Percentiles rank a stretch among this genome's conserved stretches.
phyloP scores from a whole-genome alignment of 2,888 invertebrate species.

The Netelia fuscicornis region DNA sequence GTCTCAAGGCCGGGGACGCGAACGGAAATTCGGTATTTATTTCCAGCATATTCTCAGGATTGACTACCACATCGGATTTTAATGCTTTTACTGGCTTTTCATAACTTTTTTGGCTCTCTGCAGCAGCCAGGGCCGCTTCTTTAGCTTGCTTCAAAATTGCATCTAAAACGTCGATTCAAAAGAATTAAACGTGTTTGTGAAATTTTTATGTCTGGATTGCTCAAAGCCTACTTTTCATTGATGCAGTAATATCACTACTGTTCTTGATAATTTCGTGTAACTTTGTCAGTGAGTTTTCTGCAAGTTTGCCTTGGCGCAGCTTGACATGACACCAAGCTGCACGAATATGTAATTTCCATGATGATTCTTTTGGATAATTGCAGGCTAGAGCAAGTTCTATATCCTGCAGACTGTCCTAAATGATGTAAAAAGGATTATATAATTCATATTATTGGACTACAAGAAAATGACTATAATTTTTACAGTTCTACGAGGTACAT shows the following conservation, averaged over 20 bases:
- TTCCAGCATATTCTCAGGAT: constrained; percentile 85
- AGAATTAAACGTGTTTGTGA: not conserved
- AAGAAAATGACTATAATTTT: not conserved
- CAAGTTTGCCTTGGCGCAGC: constrained; percentile 84
- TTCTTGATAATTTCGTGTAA: constrained; percentile 69
- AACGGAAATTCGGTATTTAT: constrained; percentile 86
- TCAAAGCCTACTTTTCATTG: constrained; percentile 72
- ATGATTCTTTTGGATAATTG: constrained; percentile 88
- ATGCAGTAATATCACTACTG: constrained; percentile 63
- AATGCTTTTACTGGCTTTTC: constrained; percentile 5
- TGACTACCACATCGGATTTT: constrained; percentile 16
- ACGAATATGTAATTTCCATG: constrained; percentile 89
- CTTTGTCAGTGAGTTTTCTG: constrained; percentile 77
- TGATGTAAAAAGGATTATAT: not conserved
- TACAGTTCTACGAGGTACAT: no score
- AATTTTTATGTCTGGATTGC: constrained; percentile 16
- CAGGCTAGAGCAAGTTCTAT: constrained; percentile 87
- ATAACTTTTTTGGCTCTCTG: constrained; percentile 16
- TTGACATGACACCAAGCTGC: constrained; percentile 88
- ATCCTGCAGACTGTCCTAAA: constrained; percentile 88
- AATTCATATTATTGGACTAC: not conserved
- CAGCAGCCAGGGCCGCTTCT: constrained; percentile 21
- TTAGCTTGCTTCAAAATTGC: constrained; percentile 32
- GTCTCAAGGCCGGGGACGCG: constrained; percentile 86
- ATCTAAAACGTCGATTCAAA: constrained; percentile 37